Evolutionary conservation across 2,888 invertebrate genomes (phyloP).

Genomic region (Brenthis daphne): DNA sequence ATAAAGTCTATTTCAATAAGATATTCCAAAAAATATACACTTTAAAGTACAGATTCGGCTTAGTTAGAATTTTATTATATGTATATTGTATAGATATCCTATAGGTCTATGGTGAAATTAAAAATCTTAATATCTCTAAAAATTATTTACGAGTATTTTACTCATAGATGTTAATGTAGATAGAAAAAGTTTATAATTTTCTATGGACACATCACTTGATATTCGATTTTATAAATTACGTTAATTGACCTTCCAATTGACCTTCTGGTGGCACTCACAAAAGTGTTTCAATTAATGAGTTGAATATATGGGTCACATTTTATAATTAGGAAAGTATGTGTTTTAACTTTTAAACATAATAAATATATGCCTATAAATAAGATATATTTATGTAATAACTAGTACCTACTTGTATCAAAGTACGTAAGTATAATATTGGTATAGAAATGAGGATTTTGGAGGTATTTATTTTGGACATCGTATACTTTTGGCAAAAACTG

Average conservation of each 20-base stretch:
- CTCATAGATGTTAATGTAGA: background rate
- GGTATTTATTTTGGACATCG: too few species aligned
- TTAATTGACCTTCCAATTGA: constrained; percentile 38
- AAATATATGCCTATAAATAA: background rate
- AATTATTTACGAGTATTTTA: background rate
- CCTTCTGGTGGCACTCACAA: constrained; percentile 31
- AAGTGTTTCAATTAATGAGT: constrained; percentile 33
- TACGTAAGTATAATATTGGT: too few species aligned
- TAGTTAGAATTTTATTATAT: too few species aligned
- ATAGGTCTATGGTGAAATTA: too few species aligned
- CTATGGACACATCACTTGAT: constrained; percentile 9
- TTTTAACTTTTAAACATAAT: background rate
- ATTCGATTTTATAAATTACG: constrained; percentile 26
- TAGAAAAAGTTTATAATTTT: background rate
- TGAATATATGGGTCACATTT: constrained; percentile 31
- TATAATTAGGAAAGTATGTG: background rate
- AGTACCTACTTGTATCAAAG: too few species aligned
- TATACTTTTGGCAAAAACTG: too few species aligned
- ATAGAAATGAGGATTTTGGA: too few species aligned
- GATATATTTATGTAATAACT: too few species aligned
- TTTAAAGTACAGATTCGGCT: too few species aligned
- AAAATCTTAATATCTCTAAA: background rate
- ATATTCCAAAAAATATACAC: too few species aligned
- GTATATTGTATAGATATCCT: too few species aligned
- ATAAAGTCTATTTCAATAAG: too few species aligned